Base-by-base conservation (phyloP, 1,140 invertebrate genomes). In the Potamilus streckersoni region DNA sequence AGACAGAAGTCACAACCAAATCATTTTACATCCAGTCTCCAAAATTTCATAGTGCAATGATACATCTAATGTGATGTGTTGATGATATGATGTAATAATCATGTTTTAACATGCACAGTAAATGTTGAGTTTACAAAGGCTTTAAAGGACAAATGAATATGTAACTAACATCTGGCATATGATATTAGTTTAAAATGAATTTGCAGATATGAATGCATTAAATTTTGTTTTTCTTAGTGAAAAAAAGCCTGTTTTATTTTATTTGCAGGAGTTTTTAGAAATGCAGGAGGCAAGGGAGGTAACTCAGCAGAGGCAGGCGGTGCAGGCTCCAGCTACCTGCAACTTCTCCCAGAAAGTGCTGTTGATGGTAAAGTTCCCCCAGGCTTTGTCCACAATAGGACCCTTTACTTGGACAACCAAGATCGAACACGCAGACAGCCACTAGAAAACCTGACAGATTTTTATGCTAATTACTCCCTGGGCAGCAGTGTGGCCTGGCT, bases 301-400 rank as follows among this genome's bases (percentile, higher is more conserved):
- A 76, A 49, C 55, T 11, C 60, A 23, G 78, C 71, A n/a, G 85
- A 85, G 69, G 75, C 81, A 65, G 85, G 85, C 23, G 85, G 84
- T 15, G 80, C 85, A 57, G 85, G 85, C 17, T 85, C 85, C 0
- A 72, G 84, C 19, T 86, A 86, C 74, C 74, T 85, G 15, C 83
- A 86, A 72, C 80, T 80, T 59, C 71, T 86, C 58, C 80, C 80
- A 62, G 67, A 67, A 27, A 38, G 71, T 23, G 55, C 73, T 0
- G 2, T 55, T 17, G 65, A 75, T 63, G 78, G 74, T 2, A 16
- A 55, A 4, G 27, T 62, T 17, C 69, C 75, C 16, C 23, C 71
- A 4, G 70, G 65, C 12, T 82, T 81, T 69, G 31, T 23, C 23
- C 67, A 78, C 49, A 86, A 86, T 75, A 73, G 85, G 23, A 85